These are phyloP conservation scores for Eilema sororculum DNA, from an alignment of 2,888 invertebrate genomes.

Conservation along the genomic window DNA sequence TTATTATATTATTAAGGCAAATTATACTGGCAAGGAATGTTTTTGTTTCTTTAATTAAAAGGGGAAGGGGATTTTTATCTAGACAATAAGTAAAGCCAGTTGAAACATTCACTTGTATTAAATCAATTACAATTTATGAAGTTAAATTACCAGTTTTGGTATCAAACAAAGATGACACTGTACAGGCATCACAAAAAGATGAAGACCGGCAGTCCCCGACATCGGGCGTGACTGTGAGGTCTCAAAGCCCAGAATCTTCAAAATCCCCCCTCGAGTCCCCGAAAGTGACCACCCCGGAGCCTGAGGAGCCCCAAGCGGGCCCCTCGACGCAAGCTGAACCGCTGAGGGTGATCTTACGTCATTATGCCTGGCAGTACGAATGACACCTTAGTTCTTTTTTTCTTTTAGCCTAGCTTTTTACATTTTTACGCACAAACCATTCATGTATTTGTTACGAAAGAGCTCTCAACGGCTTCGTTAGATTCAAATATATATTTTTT, in stretches of 20 bases:
- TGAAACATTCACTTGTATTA: neutral
- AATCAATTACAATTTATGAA: slow-evolving; percentile 17
- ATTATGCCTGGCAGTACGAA: slow-evolving; percentile 86
- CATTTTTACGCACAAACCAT: slow-evolving; percentile 75
- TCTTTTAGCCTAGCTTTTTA: slow-evolving; percentile 79
- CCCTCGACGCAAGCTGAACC: slow-evolving; percentile 72
- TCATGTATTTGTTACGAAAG: slow-evolving; percentile 55
- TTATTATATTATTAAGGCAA: slow-evolving; percentile 48
- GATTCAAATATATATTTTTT: slow-evolving; percentile 33
- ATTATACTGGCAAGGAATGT: slow-evolving; percentile 24
- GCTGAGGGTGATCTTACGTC: slow-evolving; percentile 84
- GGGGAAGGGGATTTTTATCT: slow-evolving; percentile 59
- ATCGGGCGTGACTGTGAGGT: slow-evolving; percentile 63
- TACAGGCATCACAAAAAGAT: slow-evolving; percentile 68
- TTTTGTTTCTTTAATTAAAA: slow-evolving; percentile 33
- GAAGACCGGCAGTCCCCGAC: slow-evolving; percentile 72
- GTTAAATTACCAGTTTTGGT: slow-evolving; percentile 42
- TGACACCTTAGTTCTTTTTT: slow-evolving; percentile 83
- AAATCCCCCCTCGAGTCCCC: slow-evolving; percentile 35
- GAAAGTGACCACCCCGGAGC: slow-evolving; percentile 47
- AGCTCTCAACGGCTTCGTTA: slow-evolving; percentile 67
- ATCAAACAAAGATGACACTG: slow-evolving; percentile 50
- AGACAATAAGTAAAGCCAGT: slow-evolving; percentile 17
- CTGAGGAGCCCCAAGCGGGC: slow-evolving; percentile 73
- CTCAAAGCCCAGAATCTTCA: slow-evolving; percentile 46